A percentile compares a stretch with the other conserved stretches of the same genome.
Evolutionary conservation across 2,888 invertebrate genomes (phyloP).

Genomic region (Orthonychiurus folsomi): DNA sequence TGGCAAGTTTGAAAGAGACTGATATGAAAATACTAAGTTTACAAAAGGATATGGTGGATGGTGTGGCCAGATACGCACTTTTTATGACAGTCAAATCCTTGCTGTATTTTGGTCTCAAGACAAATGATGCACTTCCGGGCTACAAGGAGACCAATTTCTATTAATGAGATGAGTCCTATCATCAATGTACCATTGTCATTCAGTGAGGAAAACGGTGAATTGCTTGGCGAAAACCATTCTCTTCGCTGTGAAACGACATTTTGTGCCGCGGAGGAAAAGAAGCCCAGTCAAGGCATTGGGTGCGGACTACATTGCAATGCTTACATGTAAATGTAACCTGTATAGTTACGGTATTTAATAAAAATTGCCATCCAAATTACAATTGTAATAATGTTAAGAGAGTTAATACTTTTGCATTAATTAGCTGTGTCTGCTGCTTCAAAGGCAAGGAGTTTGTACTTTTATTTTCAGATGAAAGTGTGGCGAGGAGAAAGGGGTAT

Average conservation of each 20-base stretch:
- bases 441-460: no score
- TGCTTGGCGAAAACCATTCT: not conserved
- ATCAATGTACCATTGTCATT: not conserved
- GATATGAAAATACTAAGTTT: conserved; percentile 27
- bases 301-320: not conserved
- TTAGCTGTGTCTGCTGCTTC: no score
- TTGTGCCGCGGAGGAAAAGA: not conserved
- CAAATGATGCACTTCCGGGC: conserved; percentile 4
- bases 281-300: not conserved
- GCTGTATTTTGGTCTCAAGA: conserved; percentile 20
- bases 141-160: not conserved
- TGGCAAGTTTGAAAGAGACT: conserved; percentile 29
- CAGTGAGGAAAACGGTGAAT: conserved; percentile 1
- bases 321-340: not conserved
- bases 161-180: not conserved
- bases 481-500: not conserved
- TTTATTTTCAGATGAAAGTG: not conserved
- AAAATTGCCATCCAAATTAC: not conserved
- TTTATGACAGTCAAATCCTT: conserved; percentile 22
- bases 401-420: no score
- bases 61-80: conserved; percentile 18
- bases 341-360: no score
- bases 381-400: no score
- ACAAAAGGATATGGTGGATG: conserved; percentile 24
- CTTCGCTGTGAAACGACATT: not conserved